A percentile compares a stretch with the other conserved stretches of the same genome.
phyloP scores from a whole-genome alignment of 2,113 vertebrate species.

The Tragelaphus scriptus region DNA sequence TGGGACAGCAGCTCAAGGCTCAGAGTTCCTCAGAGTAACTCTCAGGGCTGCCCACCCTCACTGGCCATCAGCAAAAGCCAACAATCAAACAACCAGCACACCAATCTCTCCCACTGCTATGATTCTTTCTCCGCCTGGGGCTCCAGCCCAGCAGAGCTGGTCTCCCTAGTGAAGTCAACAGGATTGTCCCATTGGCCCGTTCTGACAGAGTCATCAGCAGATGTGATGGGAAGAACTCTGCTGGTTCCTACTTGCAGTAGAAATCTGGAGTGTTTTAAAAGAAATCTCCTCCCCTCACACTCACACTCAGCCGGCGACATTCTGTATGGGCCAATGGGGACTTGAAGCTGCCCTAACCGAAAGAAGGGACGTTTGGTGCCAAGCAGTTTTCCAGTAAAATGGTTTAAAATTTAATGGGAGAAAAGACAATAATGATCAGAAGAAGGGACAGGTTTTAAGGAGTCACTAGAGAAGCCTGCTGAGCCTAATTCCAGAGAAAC shows the following conservation, averaged over 20 bases:
- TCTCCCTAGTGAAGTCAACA: rapidly evolving
- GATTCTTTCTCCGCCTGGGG: neutral
- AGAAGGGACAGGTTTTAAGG: conserved; percentile 27
- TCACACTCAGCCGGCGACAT: neutral
- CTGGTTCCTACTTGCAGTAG: neutral
- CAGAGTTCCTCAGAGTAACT: neutral
- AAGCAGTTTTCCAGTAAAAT: conserved; percentile 58
- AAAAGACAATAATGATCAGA: conserved; percentile 30
- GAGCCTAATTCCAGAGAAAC: conserved; percentile 46
- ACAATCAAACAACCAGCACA: neutral
- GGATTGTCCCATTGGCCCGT: neutral
- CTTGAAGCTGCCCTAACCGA: neutral
- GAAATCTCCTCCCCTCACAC: neutral
- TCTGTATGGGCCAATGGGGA: conserved; percentile 40
- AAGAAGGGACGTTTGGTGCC: neutral
- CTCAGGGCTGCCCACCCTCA: neutral
- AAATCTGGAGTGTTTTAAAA: neutral
- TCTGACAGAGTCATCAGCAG: neutral
- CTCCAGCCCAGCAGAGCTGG: neutral
- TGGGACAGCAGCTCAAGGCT: rapidly evolving
- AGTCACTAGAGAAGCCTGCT: conserved; percentile 16
- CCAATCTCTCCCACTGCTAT: neutral
- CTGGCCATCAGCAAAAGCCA: neutral
- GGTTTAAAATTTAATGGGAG: neutral
- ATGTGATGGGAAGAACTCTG: neutral